A percentile compares a stretch with the other conserved stretches of the same genome.
Evolutionary conservation across 1,140 invertebrate genomes (phyloP).

Genomic region (Cyclargus thomasi): DNA sequence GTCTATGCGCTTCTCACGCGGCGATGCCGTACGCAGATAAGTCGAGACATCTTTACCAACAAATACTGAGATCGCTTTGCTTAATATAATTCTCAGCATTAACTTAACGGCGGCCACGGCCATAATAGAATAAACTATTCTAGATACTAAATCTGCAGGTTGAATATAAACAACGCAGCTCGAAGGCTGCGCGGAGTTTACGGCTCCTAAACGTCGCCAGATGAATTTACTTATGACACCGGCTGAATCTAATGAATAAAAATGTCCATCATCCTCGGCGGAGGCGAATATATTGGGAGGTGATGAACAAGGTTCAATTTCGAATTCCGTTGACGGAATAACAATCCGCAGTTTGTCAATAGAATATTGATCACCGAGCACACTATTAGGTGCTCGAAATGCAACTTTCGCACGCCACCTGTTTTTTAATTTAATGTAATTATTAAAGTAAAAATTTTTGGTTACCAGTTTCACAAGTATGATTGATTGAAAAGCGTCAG

Average conservation of each 20-base stretch:
- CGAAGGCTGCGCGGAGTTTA: neutral
- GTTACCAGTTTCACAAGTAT: no score
- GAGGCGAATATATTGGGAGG: conserved; percentile 35
- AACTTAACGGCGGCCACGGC: neutral
- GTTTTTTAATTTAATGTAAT: conserved; percentile 6
- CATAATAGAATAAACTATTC: conserved; percentile 6
- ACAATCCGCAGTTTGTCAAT: conserved; percentile 22
- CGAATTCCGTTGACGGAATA: conserved; percentile 29
- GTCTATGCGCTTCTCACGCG: neutral
- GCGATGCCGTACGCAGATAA: neutral
- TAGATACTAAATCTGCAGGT: conserved; percentile 5
- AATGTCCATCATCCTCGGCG: conserved; percentile 31
- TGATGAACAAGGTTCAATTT: conserved; percentile 31
- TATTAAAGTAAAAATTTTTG: neutral
- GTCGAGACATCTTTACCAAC: neutral
- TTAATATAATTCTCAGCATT: conserved; percentile 4
- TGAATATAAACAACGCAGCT: conserved; percentile 11
- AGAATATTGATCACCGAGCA: conserved; percentile 30
- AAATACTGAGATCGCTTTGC: neutral
- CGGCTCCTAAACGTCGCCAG: conserved; percentile 5
- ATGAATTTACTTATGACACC: conserved; percentile 20
- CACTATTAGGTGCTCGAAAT: conserved; percentile 26
- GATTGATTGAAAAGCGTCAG: no score
- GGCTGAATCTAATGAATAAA: conserved; percentile 33
- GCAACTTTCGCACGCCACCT: conserved; percentile 26